phyloP scores from a whole-genome alignment of 2,797 vertebrate species.

The Danio jaintianensis region DNA sequence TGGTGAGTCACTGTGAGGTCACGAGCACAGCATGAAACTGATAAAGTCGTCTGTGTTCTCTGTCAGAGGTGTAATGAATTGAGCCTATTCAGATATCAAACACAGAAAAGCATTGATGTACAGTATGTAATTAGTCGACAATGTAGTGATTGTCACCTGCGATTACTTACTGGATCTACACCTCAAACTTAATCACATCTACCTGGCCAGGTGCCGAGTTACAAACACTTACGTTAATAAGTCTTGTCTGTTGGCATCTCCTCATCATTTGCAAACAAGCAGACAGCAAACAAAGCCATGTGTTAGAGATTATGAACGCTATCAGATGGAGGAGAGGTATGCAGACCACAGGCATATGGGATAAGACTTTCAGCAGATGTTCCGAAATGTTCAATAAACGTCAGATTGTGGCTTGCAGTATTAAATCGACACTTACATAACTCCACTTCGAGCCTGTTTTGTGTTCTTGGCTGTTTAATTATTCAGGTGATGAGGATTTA shows the following conservation, averaged over 20 bases:
- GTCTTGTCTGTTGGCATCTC: slow-evolving; percentile 47
- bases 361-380: slow-evolving; percentile 38
- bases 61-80: slow-evolving; percentile 51
- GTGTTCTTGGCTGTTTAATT: slow-evolving; percentile 42
- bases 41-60: slow-evolving; percentile 54
- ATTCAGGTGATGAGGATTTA: slow-evolving; percentile 45
- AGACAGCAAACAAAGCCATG: slow-evolving; percentile 37
- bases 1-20: slow-evolving; percentile 38
- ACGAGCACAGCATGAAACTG: slow-evolving; percentile 48
- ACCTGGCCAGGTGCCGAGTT: slow-evolving; percentile 21
- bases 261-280: slow-evolving; percentile 53
- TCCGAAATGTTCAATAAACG: slow-evolving; percentile 40
- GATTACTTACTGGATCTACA: slow-evolving; percentile 20
- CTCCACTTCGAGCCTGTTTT: slow-evolving; percentile 22
- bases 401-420: not conserved
- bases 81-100: slow-evolving; percentile 35
- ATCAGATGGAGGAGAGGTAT: slow-evolving; percentile 30
- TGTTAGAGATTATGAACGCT: slow-evolving; percentile 49
- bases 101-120: slow-evolving; percentile 11
- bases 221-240: slow-evolving; percentile 19
- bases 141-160: slow-evolving; percentile 7
- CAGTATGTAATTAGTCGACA: slow-evolving; percentile 29
- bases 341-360: slow-evolving; percentile 25
- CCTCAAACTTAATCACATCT: slow-evolving; percentile 36
- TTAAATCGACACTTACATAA: slow-evolving; percentile 41